Evolutionary conservation across 2,113 vertebrate species (phyloP).

Genomic region (Proterorhinus semilunaris): DNA sequence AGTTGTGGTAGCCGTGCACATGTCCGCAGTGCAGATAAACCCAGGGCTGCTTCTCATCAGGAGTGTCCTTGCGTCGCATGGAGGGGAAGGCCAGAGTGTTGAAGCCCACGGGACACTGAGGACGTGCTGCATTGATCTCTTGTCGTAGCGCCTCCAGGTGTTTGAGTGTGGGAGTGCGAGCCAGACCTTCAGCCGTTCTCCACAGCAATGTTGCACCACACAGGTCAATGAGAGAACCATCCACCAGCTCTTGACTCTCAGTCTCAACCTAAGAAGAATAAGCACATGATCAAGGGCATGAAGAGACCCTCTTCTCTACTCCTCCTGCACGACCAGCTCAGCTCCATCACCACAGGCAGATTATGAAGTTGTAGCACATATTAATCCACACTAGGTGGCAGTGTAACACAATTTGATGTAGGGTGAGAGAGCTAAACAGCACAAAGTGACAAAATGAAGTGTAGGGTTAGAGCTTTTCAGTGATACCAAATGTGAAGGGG

Average conservation of each 20-base stretch:
- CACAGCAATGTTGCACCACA: conserved; percentile 95
- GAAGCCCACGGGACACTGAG: conserved; percentile 97
- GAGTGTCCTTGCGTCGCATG: conserved; percentile 96
- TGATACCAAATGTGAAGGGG: too few species aligned
- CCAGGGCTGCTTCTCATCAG: conserved; percentile 98
- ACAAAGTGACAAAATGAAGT: background rate
- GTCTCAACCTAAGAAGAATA: conserved; percentile 84
- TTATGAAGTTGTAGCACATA: background rate
- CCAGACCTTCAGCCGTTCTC: conserved; percentile 94
- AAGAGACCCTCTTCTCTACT: background rate
- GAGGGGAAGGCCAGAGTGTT: conserved; percentile 99
- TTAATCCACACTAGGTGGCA: conserved; percentile 45
- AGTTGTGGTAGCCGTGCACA: conserved; percentile 97
- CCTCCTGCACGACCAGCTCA: background rate
- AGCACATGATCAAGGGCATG: background rate
- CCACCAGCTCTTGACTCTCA: conserved; percentile 93
- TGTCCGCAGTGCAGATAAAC: conserved; percentile 97
- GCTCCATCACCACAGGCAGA: background rate
- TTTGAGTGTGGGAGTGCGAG: conserved; percentile 93
- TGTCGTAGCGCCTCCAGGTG: conserved; percentile 96
- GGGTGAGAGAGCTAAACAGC: background rate
- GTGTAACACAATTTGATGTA: background rate
- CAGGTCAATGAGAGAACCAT: conserved; percentile 94
- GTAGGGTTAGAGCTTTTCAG: too few species aligned
- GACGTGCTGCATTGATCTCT: conserved; percentile 95